Evolutionary conservation across 37 sponge, comb jelly and placozoan genomes (phyloP).

Genomic region (Haliclona indistincta): DNA sequence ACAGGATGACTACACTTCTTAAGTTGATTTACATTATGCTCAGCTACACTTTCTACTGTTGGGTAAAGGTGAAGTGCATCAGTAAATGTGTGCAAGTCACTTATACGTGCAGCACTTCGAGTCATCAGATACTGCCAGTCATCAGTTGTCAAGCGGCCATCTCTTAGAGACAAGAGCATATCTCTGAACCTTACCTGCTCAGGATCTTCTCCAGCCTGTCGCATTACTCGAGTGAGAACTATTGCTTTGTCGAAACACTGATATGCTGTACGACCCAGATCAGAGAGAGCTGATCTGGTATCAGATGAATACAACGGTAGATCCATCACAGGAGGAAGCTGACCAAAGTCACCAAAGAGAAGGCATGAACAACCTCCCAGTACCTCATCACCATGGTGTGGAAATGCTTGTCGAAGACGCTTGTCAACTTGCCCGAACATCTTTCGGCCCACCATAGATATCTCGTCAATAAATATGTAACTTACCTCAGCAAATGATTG

Average conservation of each 20-base stretch:
- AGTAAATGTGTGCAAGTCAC: constrained; percentile 6
- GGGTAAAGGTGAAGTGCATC: constrained; percentile 34
- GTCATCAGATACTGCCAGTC: constrained; percentile 48
- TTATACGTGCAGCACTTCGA: neutral
- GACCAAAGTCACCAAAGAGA: too few relatives aligned
- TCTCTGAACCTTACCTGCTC: constrained; percentile 29
- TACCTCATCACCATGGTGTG: too few relatives aligned
- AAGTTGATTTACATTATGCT: too few relatives aligned
- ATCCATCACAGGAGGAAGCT: too few relatives aligned
- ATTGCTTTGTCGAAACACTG: constrained; percentile 24
- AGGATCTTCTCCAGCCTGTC: constrained; percentile 25
- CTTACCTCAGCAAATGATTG: too few relatives aligned
- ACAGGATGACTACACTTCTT: constrained; percentile 5
- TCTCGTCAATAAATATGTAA: too few relatives aligned
- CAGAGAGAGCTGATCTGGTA: too few relatives aligned
- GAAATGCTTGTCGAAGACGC: too few relatives aligned
- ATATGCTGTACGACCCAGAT: constrained; percentile 22
- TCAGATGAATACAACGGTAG: too few relatives aligned
- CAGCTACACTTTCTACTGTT: constrained; percentile 5
- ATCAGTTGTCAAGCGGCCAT: constrained; percentile 21
- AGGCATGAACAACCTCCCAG: too few relatives aligned
- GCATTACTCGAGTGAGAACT: constrained; percentile 32
- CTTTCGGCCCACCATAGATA: too few relatives aligned
- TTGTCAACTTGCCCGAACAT: constrained; percentile 18
- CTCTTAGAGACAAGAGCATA: constrained; percentile 29